Conservation (phyloP, 1,140 invertebrate species). For the Brachionus koreanus region DNA sequence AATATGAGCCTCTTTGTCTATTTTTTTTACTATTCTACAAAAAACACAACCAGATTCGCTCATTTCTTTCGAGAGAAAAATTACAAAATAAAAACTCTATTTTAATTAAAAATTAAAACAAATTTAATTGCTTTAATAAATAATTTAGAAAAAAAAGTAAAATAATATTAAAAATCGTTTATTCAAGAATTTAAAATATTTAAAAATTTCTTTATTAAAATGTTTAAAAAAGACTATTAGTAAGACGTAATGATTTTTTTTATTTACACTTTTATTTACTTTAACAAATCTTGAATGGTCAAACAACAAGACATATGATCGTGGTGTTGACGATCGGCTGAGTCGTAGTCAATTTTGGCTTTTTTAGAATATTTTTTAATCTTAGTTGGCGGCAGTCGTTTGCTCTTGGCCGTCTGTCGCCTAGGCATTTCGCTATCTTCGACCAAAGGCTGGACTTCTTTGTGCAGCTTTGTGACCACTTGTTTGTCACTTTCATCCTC, state of each 20-base stretch:
- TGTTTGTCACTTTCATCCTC: not conserved
- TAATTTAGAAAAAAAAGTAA: not conserved
- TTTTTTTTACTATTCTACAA: slow-evolving; percentile 1
- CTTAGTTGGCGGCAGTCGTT: not conserved
- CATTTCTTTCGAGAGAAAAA: not conserved
- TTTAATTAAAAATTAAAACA: not conserved
- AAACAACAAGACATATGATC: not conserved
- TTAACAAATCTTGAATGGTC: not conserved
- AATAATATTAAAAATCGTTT: not conserved
- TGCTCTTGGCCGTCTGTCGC: not conserved
- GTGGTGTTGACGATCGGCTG: not conserved
- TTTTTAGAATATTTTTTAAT: not conserved
- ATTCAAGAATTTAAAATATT: slow-evolving; percentile 6
- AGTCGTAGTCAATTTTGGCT: not conserved
- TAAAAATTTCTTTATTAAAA: slow-evolving; percentile 12
- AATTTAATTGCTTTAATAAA: not conserved
- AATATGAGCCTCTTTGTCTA: not conserved
- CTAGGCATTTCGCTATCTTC: not conserved
- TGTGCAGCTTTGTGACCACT: slow-evolving; percentile 10
- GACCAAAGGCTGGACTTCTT: not conserved
- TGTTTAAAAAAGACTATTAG: not conserved
- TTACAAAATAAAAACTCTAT: not conserved
- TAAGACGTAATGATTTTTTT: not conserved
- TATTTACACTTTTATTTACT: not conserved
- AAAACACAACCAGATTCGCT: slow-evolving; percentile 6